Conservation (phyloP, 2,797 vertebrate genomes). For the Odontamblyopus lacepedii region DNA sequence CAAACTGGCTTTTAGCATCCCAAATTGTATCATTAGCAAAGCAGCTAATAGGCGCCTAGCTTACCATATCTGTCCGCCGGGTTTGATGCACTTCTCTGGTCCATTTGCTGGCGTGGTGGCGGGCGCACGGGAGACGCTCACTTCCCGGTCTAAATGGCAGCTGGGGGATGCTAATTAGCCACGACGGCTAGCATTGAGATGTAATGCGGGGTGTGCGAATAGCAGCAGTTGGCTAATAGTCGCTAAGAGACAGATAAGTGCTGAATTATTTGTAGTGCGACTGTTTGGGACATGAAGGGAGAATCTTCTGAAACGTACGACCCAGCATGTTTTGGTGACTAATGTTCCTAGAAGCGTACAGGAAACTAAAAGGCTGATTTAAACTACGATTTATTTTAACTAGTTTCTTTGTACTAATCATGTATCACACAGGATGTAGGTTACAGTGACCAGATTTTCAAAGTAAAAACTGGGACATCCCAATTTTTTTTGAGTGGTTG, state of each 20-base stretch:
- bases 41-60: conserved; percentile 31
- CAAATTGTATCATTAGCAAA: conserved; percentile 24
- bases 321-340: background rate
- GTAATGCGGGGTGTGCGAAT: conserved; percentile 63
- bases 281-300: conserved; percentile 9
- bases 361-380: background rate
- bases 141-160: conserved; percentile 47
- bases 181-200: conserved; percentile 61
- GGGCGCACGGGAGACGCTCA: conserved; percentile 23
- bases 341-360: background rate
- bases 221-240: conserved; percentile 59
- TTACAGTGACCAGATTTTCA: too few relatives aligned
- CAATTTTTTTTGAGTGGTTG: too few relatives aligned
- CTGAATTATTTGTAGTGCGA: conserved; percentile 23
- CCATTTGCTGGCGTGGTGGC: conserved; percentile 25
- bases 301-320: conserved; percentile 5
- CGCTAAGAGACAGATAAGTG: conserved; percentile 45
- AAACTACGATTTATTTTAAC: background rate
- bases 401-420: too few relatives aligned
- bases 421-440: too few relatives aligned
- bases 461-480: too few relatives aligned
- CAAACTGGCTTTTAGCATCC: conserved; percentile 6
- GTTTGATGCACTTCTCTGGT: conserved; percentile 40
- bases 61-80: conserved; percentile 30
- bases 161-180: conserved; percentile 62